A percentile compares a stretch with the other conserved stretches of the same genome.
Evolutionary conservation across 2,113 vertebrate species (phyloP).

Genomic region (Halichoeres trimaculatus): DNA sequence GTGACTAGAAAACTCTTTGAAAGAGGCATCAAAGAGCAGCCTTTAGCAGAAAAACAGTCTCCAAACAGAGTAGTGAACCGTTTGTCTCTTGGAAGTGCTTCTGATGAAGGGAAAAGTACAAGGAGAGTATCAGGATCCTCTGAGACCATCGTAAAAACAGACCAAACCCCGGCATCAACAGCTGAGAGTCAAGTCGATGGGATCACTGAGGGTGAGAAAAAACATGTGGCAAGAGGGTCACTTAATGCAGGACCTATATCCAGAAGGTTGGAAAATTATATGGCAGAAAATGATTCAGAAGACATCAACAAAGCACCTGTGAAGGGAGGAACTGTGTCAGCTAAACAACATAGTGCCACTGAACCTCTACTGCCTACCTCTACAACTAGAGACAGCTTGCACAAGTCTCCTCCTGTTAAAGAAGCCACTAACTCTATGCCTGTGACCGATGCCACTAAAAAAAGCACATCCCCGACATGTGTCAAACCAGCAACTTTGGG

Average conservation of each 20-base stretch:
- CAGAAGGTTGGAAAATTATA: slow-evolving; percentile 88
- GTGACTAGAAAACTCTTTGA: slow-evolving; percentile 93
- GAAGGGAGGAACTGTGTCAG: slow-evolving; percentile 60
- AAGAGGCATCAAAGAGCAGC: slow-evolving; percentile 86
- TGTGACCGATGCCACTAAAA: slow-evolving; percentile 47
- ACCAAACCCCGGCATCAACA: slow-evolving; percentile 68
- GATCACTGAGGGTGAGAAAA: slow-evolving; percentile 71
- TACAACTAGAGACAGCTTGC: slow-evolving; percentile 56
- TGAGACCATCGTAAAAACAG: slow-evolving; percentile 71
- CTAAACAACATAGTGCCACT: slow-evolving; percentile 57
- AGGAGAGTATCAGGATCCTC: slow-evolving; percentile 71
- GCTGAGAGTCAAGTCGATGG: slow-evolving; percentile 67
- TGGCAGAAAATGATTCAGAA: slow-evolving; percentile 85
- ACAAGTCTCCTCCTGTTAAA: slow-evolving; percentile 64
- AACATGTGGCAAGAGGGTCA: slow-evolving; percentile 68
- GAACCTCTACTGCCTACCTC: slow-evolving; percentile 64
- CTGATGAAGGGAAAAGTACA: slow-evolving; percentile 78
- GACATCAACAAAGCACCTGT: slow-evolving; percentile 70
- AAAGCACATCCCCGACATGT: slow-evolving; percentile 30
- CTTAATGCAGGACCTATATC: slow-evolving; percentile 91
- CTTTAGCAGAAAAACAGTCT: slow-evolving; percentile 82
- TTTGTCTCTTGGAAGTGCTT: slow-evolving; percentile 77
- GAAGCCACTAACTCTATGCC: slow-evolving; percentile 54
- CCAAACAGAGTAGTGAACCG: slow-evolving; percentile 80
- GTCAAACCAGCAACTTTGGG: slow-evolving; percentile 45